Evolutionary conservation across 2,113 vertebrate species (phyloP), one percentile per base, ranked within the genome.

Genomic region (Solea solea): DNA sequence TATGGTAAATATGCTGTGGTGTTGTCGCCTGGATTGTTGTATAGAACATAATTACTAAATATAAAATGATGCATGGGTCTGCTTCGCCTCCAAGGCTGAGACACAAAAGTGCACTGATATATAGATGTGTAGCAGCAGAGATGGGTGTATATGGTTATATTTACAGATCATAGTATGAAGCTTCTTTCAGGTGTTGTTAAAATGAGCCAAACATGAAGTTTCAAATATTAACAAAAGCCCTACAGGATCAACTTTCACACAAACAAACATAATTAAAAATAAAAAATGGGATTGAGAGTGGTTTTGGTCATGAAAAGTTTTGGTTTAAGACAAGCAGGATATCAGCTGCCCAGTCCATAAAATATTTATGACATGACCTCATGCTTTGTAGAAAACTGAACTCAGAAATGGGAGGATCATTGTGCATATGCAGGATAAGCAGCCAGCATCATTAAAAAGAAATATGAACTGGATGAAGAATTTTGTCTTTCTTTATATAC

Each of bases 351-450:
- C 69, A 41, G 52, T 10, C 53, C 60, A 81, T 90, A 9, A 82
- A 89, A 81, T 87, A 89, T 90, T 71, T 51, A 89, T 80, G 45
- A 72, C 25, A 69, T 87, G 87, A 89, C 72, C 62, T 88, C 81
- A 90, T 80, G 71, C 73, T 84, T 84, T 76, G 34, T 76, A 69
- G 51, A 64, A 74, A 59, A 85, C 63, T 0, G 0, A 42, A 77
- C 42, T 50, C 11, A 46, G 55, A 71, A 67, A 74, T 51, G 52
- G 59, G 78, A 72, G 51, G 51, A 52, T 45, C 51, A 69, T 9
- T 34, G 34, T 34, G 34, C 5, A 51, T 2, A 56, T 27, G n/a
- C 40, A 80, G 13, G 1, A 57, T 42, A 40, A 48, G n/a, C 28
- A 69, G 41, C 28, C 14, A 56, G 39, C 41, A n/a, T 12, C 34